Conservation (phyloP, 2,113 vertebrate genomes). For the Ceyx cyanopectus region DNA sequence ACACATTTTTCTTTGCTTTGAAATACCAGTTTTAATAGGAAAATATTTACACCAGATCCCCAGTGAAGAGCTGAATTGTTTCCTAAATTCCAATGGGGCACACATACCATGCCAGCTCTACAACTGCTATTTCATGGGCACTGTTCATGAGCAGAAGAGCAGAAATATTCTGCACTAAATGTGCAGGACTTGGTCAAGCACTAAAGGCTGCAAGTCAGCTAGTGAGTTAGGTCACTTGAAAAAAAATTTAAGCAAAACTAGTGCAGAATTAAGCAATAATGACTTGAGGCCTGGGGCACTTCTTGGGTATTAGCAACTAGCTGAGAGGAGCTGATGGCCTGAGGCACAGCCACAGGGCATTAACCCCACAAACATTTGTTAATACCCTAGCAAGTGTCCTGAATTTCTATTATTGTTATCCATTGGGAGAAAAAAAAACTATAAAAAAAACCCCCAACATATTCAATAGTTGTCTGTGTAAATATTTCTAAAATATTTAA, state of each 20-base stretch:
- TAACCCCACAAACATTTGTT: slow-evolving; percentile 17
- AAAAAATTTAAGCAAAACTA: neutral
- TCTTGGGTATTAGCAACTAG: slow-evolving; percentile 24
- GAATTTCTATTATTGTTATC: slow-evolving; percentile 19
- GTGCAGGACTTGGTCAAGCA: neutral
- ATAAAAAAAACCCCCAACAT: neutral
- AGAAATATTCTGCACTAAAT: neutral
- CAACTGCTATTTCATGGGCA: neutral
- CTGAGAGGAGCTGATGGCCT: slow-evolving; percentile 29
- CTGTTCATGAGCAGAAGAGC: neutral
- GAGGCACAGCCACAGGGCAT: slow-evolving; percentile 52
- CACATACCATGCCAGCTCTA: neutral
- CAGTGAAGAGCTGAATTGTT: neutral
- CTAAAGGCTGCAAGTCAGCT: neutral
- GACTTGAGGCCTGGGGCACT: slow-evolving; percentile 8
- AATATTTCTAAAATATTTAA: neutral
- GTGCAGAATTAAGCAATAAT: slow-evolving; percentile 40
- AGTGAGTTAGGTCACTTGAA: neutral
- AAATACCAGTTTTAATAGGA: neutral
- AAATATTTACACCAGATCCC: neutral
- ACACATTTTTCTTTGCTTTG: neutral
- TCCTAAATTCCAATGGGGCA: neutral
- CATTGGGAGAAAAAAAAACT: neutral
- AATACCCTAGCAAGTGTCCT: neutral
- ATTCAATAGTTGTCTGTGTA: neutral